These are phyloP conservation scores for Melanotaenia maccullochi DNA, from an alignment of 2,797 vertebrate genomes.

Conservation along the genomic window DNA sequence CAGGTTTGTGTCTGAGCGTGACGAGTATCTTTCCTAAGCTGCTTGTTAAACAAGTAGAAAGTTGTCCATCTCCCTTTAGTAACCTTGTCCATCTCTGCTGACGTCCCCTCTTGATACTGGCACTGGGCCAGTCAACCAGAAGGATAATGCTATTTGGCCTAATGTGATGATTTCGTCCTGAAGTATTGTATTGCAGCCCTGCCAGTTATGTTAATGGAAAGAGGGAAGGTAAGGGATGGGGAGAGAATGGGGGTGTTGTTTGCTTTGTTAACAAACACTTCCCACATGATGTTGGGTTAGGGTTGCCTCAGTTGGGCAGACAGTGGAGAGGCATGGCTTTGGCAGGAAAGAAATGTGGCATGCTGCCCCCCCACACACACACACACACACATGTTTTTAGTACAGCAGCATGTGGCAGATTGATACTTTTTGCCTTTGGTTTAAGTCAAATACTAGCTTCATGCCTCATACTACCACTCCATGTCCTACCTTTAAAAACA, in stretches of 20 bases:
- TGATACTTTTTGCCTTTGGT: slow-evolving; percentile 30
- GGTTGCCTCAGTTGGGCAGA: slow-evolving; percentile 58
- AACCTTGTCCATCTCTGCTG: slow-evolving; percentile 68
- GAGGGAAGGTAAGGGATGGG: slow-evolving; percentile 63
- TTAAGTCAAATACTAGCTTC: slow-evolving; percentile 27
- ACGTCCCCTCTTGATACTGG: slow-evolving; percentile 58
- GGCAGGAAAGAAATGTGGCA: slow-evolving; percentile 56
- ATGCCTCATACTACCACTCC: slow-evolving; percentile 1
- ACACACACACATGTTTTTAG: slow-evolving; percentile 20
- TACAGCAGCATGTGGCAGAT: slow-evolving; percentile 32
- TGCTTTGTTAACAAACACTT: slow-evolving; percentile 72
- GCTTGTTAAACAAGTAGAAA: slow-evolving; percentile 46
- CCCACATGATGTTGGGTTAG: slow-evolving; percentile 59
- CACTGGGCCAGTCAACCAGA: slow-evolving; percentile 58
- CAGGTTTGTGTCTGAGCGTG: slow-evolving; percentile 15
- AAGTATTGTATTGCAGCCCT: slow-evolving; percentile 65
- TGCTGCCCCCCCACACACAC: slow-evolving; percentile 18
- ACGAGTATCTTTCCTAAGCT: slow-evolving; percentile 35
- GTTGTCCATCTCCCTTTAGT: slow-evolving; percentile 64
- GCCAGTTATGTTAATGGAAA: slow-evolving; percentile 69
- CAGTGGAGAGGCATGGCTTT: slow-evolving; percentile 59
- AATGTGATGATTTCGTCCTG: slow-evolving; percentile 74
- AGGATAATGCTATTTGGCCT: slow-evolving; percentile 62
- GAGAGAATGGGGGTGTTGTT: slow-evolving; percentile 50
- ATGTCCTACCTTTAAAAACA: slow-evolving; percentile 14